Base-by-base conservation (phyloP, 2,888 invertebrate genomes). In the Syrista parreyssii region DNA sequence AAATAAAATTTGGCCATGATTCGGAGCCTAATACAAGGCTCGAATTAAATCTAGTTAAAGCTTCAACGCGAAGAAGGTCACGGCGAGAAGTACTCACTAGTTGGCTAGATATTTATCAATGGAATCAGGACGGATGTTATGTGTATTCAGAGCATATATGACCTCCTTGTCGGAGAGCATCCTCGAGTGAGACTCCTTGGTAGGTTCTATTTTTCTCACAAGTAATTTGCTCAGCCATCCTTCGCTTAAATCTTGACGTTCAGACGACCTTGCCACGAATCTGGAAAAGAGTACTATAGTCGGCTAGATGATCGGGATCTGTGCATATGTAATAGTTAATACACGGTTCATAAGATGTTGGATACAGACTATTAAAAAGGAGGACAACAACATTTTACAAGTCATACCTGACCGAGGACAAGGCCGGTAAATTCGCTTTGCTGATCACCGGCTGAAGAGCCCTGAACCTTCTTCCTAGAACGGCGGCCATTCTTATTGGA, bases 131-230 rank as follows among this genome's bases (percentile, higher is more conserved):
- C 97, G 95, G 84, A 98, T 97, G 91, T 98, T 97, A 92, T 99
- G 98, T 82, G 98, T 98, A 91, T 98, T 97, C 79, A 99, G 93
- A 82, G 98, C 98, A 92, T 98, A 99, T 87, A 99, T 96, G 79
- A 96, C 95, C 92, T 99, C 99, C 92, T 98, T 98, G 92, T 98
- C 98, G 87, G 98, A 98, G 74, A 99, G 94, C 95, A 98, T 97
- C 82, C 98, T 96, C 88, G 99, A 99, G 92, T 99, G 99, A 4
- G 98, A 96, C 91, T 98, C 98, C 92, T 98, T 98, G 2, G 98
- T 97, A 9, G 98, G 97, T 90, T 98, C 98, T 89, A 98, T 97
- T 91, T 96, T 97, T 81, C 98, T 94, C 72, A 98, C 98, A 87
- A 98, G 93, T 82, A 98, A 92, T 92, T 97, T 98, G 84, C 96